These are phyloP conservation scores for Metridium senile DNA, from an alignment of 92 coral and sea anemone genomes.

Conservation along the genomic window DNA sequence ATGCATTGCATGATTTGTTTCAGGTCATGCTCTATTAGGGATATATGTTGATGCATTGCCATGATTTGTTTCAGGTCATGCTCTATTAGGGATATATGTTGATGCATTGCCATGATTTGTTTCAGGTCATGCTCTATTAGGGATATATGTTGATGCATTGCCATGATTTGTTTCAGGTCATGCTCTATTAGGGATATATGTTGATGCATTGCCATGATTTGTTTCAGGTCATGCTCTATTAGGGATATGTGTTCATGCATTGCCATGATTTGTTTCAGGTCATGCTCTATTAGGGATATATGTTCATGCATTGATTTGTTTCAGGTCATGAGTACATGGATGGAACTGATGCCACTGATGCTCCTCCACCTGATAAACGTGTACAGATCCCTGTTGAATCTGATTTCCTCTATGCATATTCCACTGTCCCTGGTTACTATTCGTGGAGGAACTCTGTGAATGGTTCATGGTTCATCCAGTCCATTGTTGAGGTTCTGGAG, in stretches of 20 bases:
- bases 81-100: too few species aligned
- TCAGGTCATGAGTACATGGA: constrained; percentile 95
- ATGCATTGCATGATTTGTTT: too few species aligned
- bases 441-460: constrained; percentile 88
- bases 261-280: not conserved
- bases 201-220: too few species aligned
- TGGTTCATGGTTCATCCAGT: constrained; percentile 93
- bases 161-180: too few species aligned
- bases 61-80: too few species aligned
- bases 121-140: too few species aligned
- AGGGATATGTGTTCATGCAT: not conserved
- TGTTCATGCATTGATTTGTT: not conserved
- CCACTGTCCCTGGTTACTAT: constrained; percentile 87
- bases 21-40: too few species aligned
- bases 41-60: too few species aligned
- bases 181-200: too few species aligned
- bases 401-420: constrained; percentile 86
- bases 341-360: constrained; percentile 78
- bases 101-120: too few species aligned
- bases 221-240: too few species aligned
- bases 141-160: too few species aligned
- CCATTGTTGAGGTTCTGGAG: constrained; percentile 61
- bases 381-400: constrained; percentile 86
- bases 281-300: not conserved
- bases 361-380: constrained; percentile 48